Conservation (phyloP, 2,888 invertebrate species). For the Spisula solida region DNA sequence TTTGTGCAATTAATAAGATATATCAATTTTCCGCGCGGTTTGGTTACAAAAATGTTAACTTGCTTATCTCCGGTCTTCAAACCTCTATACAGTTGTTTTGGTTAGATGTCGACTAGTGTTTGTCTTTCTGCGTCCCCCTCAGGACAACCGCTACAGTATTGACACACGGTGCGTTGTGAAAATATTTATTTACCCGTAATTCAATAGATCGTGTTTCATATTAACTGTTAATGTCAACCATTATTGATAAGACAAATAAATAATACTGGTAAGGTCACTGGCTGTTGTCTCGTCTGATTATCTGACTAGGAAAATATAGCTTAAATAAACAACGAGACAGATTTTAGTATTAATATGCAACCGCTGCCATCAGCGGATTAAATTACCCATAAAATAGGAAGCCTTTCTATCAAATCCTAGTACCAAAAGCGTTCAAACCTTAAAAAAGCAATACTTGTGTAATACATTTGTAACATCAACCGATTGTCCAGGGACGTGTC, state of each 20-base stretch:
- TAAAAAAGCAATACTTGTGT: background rate
- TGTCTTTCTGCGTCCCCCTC: slow-evolving; percentile 42
- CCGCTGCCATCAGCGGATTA: background rate
- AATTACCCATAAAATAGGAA: background rate
- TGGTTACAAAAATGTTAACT: slow-evolving; percentile 33
- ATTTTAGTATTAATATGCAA: background rate
- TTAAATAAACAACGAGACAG: background rate
- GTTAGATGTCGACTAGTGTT: slow-evolving; percentile 31
- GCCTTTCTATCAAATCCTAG: background rate
- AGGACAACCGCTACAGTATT: slow-evolving; percentile 21
- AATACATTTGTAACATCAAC: background rate
- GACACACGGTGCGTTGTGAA: slow-evolving; percentile 30
- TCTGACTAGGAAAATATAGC: slow-evolving; percentile 24
- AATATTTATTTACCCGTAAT: slow-evolving; percentile 44
- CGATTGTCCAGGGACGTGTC: background rate
- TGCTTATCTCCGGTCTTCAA: slow-evolving; percentile 28
- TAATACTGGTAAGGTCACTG: slow-evolving; percentile 23
- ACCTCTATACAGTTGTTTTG: background rate
- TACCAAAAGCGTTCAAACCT: background rate
- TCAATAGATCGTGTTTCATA: slow-evolving; percentile 31
- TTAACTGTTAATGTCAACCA: slow-evolving; percentile 43
- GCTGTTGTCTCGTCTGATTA: background rate
- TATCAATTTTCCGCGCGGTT: slow-evolving; percentile 15
- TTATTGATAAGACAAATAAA: slow-evolving; percentile 31
- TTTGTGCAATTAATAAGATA: slow-evolving; percentile 33